Base-by-base conservation (phyloP, 1,140 invertebrate species). In the Ptiloglossa arizonensis region DNA sequence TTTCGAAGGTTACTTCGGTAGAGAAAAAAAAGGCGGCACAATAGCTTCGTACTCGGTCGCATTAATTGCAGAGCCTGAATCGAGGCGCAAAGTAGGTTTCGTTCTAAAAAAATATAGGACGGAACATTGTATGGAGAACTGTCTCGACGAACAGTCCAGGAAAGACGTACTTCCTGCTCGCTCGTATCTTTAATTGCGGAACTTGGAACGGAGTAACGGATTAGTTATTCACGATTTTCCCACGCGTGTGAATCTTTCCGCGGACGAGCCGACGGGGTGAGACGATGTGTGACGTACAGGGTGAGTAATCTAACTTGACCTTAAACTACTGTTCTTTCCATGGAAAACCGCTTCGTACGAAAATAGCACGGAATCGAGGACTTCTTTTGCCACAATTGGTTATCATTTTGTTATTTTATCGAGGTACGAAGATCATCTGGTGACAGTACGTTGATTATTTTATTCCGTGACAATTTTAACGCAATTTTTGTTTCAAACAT, bases 31-130 rank as follows among this genome's bases (percentile, higher is more conserved):
- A 35, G 19, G 8, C 24, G 35, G 64, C 54, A 83, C 78, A 54
- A 52, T 52, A 35, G 27, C 62, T 79, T 83, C 60, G 57, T 69
- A 59, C 68, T 80, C 63, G 73, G 64, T 63, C 62, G 48, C 62
- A 35, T 85, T 81, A 85, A 84, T 83, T 83, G 81, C 57, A 24
- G n/a, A 60, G 48, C 2, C 57, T 62, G 66, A 56, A 77, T 62
- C 56, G 44, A 8, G 44, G 46, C n/a, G 22, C 44, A 77, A 71
- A 77, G 75, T 70, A 70, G 59, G 68, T 71, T 71, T 3, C n/a
- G 41, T 38, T 22, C 64, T 67, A 38, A 17, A 62, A 19, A 38
- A 22, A 70, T 60, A 77, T 70, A 35, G 75, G 56, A 63, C 56
- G 24, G 50, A 22, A 69, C n/a, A 24, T 50, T 60, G 32, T 38